Evolutionary conservation across 2,888 invertebrate genomes (phyloP), one percentile per base, ranked within the genome.

Genomic region (Habrosyne pyritoides): DNA sequence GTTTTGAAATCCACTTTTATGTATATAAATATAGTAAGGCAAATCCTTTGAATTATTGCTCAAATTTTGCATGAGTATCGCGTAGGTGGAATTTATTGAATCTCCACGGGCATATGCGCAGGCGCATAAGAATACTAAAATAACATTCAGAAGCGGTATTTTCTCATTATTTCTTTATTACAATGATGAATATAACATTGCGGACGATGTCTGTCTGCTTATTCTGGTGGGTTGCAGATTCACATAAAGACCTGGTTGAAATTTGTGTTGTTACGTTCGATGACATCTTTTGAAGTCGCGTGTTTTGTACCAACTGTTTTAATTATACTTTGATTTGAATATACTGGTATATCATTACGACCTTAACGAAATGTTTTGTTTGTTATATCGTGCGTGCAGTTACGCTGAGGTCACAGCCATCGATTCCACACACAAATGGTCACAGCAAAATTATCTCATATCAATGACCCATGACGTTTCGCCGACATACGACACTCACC

Each of bases 401-500:
- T 18, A 42, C 18, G 7, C 42, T 42, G 42, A 42, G 42, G 42
- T 42, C 42, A 18, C 42, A 18, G 14, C 42, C 18, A 42, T 42
- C 42, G 42, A 42, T 42, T 42, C 36, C 18, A 42, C 42, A 24
- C 24, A 42, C 12, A 42, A 42, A 42, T 42, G 42, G 42, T 42
- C 42, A 18, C 42, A 18, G 42, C 42, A 5, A 42, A 42, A 42
- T 42, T 18, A 42, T 18, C 18, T 42, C 42, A 18, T 42, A 42
- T 6, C 42, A 18, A 42, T 18, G 36, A 36, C 14, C 36, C 36
- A 36, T 36, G 36, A 42, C 42, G 18, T 42, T 18, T 42, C 42
- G 18, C n/a, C 8, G 42, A 42, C 42, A 42, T 18, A 2, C 42
- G 18, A 42, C n/a, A 42, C 8, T 18, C 42, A 42, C 18, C 12